Evolutionary conservation across 2,113 vertebrate species (phyloP).

Genomic region (Ardeotis arabs): DNA sequence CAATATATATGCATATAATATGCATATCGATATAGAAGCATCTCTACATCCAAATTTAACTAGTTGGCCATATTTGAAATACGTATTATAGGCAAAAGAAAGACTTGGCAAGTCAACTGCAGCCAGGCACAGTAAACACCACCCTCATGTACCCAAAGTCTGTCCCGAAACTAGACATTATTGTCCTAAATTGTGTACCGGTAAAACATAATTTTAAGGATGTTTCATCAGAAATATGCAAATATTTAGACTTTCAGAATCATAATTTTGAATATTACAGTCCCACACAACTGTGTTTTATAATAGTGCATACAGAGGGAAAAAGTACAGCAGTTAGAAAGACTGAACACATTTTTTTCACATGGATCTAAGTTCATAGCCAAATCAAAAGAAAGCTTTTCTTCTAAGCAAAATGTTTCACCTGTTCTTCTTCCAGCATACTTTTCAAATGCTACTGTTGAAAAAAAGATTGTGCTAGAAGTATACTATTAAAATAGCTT

Average conservation of each 20-base stretch:
- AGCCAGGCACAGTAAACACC: not conserved
- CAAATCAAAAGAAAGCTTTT: not conserved
- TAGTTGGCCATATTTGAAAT: not conserved
- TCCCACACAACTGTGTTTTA: not conserved
- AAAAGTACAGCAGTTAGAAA: not conserved
- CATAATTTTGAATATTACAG: not conserved
- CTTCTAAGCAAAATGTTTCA: not conserved
- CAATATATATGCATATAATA: not conserved
- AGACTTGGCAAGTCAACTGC: not conserved
- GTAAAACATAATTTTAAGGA: not conserved
- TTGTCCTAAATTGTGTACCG: not conserved
- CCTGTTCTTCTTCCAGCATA: not conserved
- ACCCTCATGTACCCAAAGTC: not conserved
- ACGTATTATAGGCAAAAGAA: not conserved
- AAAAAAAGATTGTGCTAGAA: not conserved
- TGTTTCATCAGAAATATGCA: not conserved
- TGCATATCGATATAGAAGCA: not conserved
- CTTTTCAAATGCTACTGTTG: not conserved
- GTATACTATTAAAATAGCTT: not conserved
- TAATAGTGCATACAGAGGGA: not conserved
- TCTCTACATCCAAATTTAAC: not conserved
- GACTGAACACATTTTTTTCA: not conserved
- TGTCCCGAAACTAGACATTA: not conserved
- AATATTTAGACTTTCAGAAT: not conserved
- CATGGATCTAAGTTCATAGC: not conserved